A percentile compares a stretch with the other conserved stretches of the same genome.
Evolutionary conservation across 2,113 vertebrate species (phyloP).

Genomic region (Pycnonotus jocosus): DNA sequence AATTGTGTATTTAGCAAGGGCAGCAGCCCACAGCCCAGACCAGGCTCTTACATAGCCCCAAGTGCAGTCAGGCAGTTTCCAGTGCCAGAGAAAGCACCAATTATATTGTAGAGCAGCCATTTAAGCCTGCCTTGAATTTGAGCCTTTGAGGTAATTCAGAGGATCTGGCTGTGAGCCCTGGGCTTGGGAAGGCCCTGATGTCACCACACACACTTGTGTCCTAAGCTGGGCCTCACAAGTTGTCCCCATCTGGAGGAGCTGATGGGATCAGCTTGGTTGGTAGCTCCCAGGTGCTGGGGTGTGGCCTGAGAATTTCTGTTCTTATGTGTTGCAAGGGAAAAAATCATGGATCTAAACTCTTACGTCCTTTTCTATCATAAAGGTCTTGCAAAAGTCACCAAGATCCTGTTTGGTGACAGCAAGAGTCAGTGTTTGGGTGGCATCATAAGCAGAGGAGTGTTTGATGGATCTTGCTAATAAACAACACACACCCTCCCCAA

Average conservation of each 20-base stretch:
- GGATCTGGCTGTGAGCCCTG: not conserved
- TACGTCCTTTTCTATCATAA: not conserved
- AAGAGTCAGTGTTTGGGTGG: not conserved
- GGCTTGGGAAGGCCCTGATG: not conserved
- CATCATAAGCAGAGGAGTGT: not conserved
- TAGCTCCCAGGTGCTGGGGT: not conserved
- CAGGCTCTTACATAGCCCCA: not conserved
- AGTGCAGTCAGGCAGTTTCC: not conserved
- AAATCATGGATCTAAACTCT: not conserved
- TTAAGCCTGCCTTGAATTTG: not conserved
- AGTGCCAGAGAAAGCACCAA: not conserved
- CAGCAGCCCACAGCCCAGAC: not conserved
- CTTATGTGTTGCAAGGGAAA: not conserved
- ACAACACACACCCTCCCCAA: not conserved
- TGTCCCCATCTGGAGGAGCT: not conserved
- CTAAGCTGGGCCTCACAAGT: not conserved
- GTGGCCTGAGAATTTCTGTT: not conserved
- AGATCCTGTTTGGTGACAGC: not conserved
- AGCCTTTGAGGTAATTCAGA: not conserved
- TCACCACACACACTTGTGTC: not conserved
- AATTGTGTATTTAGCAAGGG: not conserved
- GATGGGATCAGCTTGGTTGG: not conserved
- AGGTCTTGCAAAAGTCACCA: not conserved
- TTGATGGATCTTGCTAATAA: not conserved
- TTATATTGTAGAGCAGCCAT: not conserved